Conservation (phyloP, 2,113 vertebrate genomes). For the Corythaixoides concolor region DNA sequence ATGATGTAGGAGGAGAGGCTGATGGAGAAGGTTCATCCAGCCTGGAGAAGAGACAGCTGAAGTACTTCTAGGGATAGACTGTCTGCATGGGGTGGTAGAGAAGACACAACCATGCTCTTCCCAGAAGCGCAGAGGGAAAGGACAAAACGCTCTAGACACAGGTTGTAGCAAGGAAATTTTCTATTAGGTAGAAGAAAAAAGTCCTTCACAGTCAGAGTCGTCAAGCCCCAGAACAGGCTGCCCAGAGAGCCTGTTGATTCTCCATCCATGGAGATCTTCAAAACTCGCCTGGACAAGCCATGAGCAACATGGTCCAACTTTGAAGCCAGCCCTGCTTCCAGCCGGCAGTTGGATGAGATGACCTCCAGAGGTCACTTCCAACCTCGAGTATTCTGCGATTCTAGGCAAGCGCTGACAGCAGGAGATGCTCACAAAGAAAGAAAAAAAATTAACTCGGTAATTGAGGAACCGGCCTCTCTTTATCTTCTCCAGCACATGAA, state of each 20-base stretch:
- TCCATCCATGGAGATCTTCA: not conserved
- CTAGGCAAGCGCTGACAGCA: not conserved
- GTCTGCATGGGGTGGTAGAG: not conserved
- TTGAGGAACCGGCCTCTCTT: constrained; percentile 16
- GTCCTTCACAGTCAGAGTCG: accelerated
- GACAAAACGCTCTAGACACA: not conserved
- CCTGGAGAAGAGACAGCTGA: not conserved
- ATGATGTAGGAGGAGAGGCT: not conserved
- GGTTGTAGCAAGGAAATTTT: not conserved
- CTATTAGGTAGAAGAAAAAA: not conserved
- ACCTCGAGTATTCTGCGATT: not conserved
- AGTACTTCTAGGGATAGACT: accelerated
- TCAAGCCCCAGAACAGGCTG: not conserved
- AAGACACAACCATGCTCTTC: not conserved
- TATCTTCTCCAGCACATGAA: not conserved
- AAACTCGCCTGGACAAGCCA: not conserved
- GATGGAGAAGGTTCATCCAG: not conserved
- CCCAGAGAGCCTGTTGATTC: not conserved
- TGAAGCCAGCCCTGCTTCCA: not conserved
- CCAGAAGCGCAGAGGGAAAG: not conserved
- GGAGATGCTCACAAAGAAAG: not conserved
- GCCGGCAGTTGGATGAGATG: accelerated
- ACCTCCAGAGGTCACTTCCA: not conserved
- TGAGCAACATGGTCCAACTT: accelerated
- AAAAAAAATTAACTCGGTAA: not conserved